A percentile compares a stretch with the other conserved stretches of the same genome.
Conservation (phyloP, 2,797 vertebrate species). For the Rhinophrynus dorsalis region DNA sequence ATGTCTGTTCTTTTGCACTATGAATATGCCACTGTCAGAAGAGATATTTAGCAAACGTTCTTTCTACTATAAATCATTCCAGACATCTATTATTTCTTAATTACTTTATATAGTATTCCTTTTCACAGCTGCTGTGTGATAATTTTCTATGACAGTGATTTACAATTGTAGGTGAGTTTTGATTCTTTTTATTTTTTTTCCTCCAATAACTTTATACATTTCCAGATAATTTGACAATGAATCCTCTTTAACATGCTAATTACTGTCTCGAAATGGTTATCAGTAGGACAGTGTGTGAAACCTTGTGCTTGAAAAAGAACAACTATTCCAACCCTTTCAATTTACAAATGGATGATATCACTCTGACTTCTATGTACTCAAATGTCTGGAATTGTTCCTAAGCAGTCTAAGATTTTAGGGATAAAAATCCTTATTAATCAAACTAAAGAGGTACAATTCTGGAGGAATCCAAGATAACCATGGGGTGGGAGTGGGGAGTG, state of each 20-base stretch:
- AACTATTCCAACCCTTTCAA: neutral
- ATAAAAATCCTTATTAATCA: no score
- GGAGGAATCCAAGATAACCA: no score
- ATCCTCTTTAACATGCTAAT: conserved; percentile 7
- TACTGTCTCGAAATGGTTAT: conserved; percentile 1
- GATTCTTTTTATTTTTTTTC: conserved; percentile 15
- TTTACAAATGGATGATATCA: conserved; percentile 11
- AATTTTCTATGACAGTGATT: conserved; percentile 51
- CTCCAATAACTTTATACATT: conserved; percentile 4
- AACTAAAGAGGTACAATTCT: no score
- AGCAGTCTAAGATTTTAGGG: neutral
- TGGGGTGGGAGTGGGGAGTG: no score
- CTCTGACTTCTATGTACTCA: neutral
- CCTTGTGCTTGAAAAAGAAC: neutral
- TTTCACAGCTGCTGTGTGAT: conserved; percentile 43
- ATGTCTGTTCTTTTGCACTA: conserved; percentile 40
- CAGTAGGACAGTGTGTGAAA: neutral
- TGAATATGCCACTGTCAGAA: conserved; percentile 48
- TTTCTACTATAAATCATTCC: conserved; percentile 52
- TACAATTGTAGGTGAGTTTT: neutral
- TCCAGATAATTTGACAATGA: neutral
- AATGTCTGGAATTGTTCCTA: neutral
- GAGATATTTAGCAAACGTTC: conserved; percentile 41
- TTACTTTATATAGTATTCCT: conserved; percentile 43
- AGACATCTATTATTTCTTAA: conserved; percentile 57